phyloP scores from a whole-genome alignment of 2,797 vertebrate genomes.

The Valencia hispanica region DNA sequence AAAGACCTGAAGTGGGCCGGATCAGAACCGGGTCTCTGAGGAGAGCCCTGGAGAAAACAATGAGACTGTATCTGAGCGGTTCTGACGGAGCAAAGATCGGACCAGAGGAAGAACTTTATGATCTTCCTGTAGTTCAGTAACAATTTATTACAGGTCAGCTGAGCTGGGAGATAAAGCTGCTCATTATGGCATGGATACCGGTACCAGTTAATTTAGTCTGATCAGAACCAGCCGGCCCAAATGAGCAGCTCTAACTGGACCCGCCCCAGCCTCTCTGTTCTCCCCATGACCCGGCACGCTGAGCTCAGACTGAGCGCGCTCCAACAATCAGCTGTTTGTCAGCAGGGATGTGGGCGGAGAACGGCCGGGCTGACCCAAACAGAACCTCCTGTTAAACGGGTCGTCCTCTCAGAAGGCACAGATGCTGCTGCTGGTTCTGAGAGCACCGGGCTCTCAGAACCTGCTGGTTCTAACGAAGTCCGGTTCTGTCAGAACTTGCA shows the following conservation, averaged over 20 bases:
- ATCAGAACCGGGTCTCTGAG: too few species aligned
- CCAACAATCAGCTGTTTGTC: slow-evolving; percentile 69
- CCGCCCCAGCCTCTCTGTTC: slow-evolving; percentile 48
- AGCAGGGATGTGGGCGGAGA: slow-evolving; percentile 55
- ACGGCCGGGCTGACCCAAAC: slow-evolving; percentile 8
- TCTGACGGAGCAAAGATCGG: too few species aligned
- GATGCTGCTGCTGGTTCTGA: slow-evolving; percentile 22
- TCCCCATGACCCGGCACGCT: slow-evolving; percentile 59
- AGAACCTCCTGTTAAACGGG: slow-evolving; percentile 29
- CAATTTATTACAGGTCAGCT: slow-evolving; percentile 1
- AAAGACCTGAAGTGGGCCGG: slow-evolving; percentile 11
- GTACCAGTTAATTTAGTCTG: background rate
- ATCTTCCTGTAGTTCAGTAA: background rate
- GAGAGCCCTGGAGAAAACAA: too few species aligned
- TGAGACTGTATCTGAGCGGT: too few species aligned
- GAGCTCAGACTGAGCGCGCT: slow-evolving; percentile 40
- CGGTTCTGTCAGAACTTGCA: too few species aligned
- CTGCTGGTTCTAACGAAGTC: too few species aligned
- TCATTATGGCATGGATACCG: background rate
- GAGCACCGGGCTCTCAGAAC: too few species aligned
- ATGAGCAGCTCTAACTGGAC: slow-evolving; percentile 19
- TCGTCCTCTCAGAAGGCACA: slow-evolving; percentile 2
- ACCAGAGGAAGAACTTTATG: too few species aligned
- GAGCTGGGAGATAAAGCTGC: background rate
- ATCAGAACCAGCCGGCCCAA: background rate